Base-by-base conservation (phyloP, 1,140 invertebrate species). In the Melipona quadrifasciata region DNA sequence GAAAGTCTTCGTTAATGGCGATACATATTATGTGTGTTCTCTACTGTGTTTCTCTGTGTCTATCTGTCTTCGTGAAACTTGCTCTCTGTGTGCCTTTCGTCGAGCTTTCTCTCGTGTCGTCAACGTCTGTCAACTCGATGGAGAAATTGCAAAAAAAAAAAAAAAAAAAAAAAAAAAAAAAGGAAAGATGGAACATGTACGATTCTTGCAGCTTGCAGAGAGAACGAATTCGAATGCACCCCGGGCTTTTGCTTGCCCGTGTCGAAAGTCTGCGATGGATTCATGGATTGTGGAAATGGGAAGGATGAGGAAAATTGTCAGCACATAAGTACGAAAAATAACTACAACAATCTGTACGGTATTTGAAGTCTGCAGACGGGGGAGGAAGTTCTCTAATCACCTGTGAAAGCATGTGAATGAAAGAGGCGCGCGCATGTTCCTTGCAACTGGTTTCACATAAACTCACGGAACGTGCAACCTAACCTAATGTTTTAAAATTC, bases 251-350 rank as follows among this genome's bases (percentile, higher is more conserved):
- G 97, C 92, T 95, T 98, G 58, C 93, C 95, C 14, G 90, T 92
- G 61, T 92, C 94, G 2, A 96, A 95, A 92, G 94, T 95, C 24
- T 98, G 98, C 94, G 97, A 98, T 93, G 96, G 96, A 2, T 92
- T 95, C 80, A 93, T 94, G 74, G 96, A 98, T 90, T 98, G 97
- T 91, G 89, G 92, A 12, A 95, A 96, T 92, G 95, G 95, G 65
- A 96, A 95, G 68, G 97, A 98, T 92, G 97, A 98, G 92, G 87
- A 95, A 86, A 94, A 95, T 83, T 97, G 97, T 92, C 82, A 58
- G 64, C 86, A 87, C 81, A 91, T 86, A 90, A 90, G 93, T 94
- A 94, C 90, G 94, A 87, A 61, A 87, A 89, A 75, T 83, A 70
- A 74, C 24, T 5, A 31, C 39, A 47, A 47, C 39, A 47, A 6